A percentile compares a stretch with the other conserved stretches of the same genome.
phyloP scores from a whole-genome alignment of 2,113 vertebrate genomes.

The Microcebus jonahi region DNA sequence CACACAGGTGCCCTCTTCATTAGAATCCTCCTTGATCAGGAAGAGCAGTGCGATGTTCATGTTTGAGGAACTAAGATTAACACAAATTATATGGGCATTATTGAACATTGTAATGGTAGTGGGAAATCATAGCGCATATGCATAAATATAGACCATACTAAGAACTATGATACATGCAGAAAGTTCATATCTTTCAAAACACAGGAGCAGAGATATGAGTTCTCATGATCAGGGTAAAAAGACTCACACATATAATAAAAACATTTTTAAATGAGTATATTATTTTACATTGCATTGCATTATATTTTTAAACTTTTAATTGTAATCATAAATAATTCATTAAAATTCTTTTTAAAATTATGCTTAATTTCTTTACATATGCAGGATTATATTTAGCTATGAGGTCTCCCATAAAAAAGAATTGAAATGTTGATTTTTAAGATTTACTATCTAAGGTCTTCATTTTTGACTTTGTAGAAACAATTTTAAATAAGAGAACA shows the following conservation, averaged over 20 bases:
- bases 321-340: not conserved
- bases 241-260: not conserved
- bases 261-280: not conserved
- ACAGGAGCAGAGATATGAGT: not conserved
- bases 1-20: not conserved
- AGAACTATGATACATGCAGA: not conserved
- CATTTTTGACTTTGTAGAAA: not conserved
- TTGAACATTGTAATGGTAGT: not conserved
- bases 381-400: not conserved
- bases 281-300: not conserved
- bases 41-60: not conserved
- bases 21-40: not conserved
- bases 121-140: not conserved
- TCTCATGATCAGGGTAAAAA: not conserved
- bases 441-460: not conserved
- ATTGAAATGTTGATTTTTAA: not conserved
- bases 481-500: not conserved
- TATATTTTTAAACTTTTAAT: not conserved
- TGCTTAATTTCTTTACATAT: not conserved
- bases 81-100: not conserved
- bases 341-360: not conserved
- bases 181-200: not conserved
- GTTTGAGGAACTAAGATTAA: not conserved
- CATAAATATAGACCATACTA: not conserved
- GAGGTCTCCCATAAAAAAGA: not conserved